Evolutionary conservation across 2,888 invertebrate species (phyloP).

Genomic region (Diplolepis rosae): DNA sequence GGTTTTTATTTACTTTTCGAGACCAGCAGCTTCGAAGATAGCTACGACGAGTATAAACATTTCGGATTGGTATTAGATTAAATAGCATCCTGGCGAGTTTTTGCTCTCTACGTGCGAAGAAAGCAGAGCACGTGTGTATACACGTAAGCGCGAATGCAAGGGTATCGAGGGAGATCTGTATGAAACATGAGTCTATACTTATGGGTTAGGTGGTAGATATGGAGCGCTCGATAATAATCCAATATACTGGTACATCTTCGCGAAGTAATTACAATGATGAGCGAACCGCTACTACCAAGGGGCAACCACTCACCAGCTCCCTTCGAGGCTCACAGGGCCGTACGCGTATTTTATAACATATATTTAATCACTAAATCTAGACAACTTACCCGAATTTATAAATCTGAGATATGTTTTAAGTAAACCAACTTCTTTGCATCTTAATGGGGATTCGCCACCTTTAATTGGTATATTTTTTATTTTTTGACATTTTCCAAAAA

Average conservation of each 20-base stretch:
- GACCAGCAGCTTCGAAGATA: constrained; percentile 43
- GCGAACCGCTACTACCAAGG: constrained; percentile 67
- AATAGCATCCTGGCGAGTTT: constrained; percentile 23
- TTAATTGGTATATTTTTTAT: too few species aligned
- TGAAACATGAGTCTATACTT: constrained; percentile 64
- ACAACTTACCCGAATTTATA: too few species aligned
- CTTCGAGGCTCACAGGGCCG: constrained; percentile 51
- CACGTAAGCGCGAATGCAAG: neutral
- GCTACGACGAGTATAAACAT: constrained; percentile 17
- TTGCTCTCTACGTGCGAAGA: constrained; percentile 10
- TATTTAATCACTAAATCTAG: neutral
- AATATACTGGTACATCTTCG: constrained; percentile 71
- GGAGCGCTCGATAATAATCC: constrained; percentile 72
- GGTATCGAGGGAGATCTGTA: constrained; percentile 22
- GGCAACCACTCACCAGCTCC: constrained; percentile 49
- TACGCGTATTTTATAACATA: neutral
- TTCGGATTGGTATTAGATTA: constrained; percentile 28
- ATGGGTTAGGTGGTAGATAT: constrained; percentile 68
- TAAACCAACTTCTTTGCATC: too few species aligned
- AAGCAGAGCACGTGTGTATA: constrained; percentile 13
- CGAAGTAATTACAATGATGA: constrained; percentile 72
- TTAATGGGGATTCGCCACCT: too few species aligned
- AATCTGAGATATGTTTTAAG: too few species aligned
- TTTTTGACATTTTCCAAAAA: too few species aligned
- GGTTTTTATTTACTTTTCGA: constrained; percentile 43